Percentiles rank a stretch among this genome's conserved stretches.
Conservation (phyloP, 2,888 invertebrate genomes). For the Carpatolechia fugitivella region DNA sequence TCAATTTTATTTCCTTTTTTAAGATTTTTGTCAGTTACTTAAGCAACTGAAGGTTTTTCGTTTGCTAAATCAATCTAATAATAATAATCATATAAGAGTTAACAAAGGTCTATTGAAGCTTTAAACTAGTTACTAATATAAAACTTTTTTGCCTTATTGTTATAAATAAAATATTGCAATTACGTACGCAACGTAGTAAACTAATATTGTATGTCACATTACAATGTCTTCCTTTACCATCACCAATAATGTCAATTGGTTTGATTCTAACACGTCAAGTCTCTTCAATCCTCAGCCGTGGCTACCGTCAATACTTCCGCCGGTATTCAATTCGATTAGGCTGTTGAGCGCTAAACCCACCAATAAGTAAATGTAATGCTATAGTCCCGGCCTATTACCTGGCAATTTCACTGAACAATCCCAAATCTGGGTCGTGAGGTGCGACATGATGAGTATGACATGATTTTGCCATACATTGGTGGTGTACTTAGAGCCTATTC, state of each 20-base stretch:
- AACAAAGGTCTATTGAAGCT: too few species aligned
- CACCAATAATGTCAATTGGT: not conserved
- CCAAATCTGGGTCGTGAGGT: conserved; percentile 21
- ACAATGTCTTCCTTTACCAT: too few species aligned
- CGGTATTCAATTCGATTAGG: conserved; percentile 71
- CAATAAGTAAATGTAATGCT: conserved; percentile 77
- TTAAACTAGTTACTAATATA: too few species aligned
- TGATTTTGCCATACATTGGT: not conserved
- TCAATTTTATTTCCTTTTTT: too few species aligned
- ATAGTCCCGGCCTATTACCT: conserved; percentile 78
- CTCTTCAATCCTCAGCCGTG: conserved; percentile 8
- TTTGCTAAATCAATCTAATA: too few species aligned
- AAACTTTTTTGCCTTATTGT: too few species aligned
- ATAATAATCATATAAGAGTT: too few species aligned
- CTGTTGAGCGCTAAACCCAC: conserved; percentile 65
- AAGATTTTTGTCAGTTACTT: too few species aligned
- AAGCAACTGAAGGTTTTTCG: too few species aligned
- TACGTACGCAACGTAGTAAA: too few species aligned
- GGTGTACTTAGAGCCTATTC: not conserved
- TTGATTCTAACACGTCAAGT: not conserved
- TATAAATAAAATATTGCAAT: too few species aligned
- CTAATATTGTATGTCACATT: too few species aligned
- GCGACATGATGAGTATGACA: not conserved
- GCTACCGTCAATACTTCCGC: conserved; percentile 43
- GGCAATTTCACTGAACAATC: conserved; percentile 79